These are phyloP conservation scores for Diceros bicornis DNA, from an alignment of 2,797 vertebrate species.

Conservation along the genomic window DNA sequence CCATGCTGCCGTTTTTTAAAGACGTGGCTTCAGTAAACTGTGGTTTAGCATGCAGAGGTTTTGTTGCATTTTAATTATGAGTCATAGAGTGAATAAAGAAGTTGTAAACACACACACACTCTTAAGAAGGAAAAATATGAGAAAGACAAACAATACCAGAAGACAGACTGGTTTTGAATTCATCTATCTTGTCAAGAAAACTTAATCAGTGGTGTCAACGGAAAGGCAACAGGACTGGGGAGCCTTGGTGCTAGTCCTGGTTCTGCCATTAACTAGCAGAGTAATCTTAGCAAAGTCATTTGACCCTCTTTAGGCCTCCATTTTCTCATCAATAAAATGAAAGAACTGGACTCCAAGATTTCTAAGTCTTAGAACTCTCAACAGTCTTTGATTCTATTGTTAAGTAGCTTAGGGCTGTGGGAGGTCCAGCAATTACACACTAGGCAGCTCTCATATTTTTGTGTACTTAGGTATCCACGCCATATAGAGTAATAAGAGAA, in stretches of 20 bases:
- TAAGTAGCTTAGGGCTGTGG: slow-evolving; percentile 37
- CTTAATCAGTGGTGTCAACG: background rate
- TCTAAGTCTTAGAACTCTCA: slow-evolving; percentile 34
- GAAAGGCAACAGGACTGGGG: background rate
- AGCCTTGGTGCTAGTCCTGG: background rate
- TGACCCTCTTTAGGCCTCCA: background rate
- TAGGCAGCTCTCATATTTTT: slow-evolving; percentile 49
- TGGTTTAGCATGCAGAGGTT: slow-evolving; percentile 82
- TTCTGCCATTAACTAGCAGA: background rate
- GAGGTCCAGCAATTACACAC: slow-evolving; percentile 32
- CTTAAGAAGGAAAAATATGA: slow-evolving; percentile 49
- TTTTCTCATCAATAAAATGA: slow-evolving; percentile 51
- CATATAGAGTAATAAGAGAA: slow-evolving; percentile 27
- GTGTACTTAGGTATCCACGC: slow-evolving; percentile 58
- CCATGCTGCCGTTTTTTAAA: slow-evolving; percentile 64
- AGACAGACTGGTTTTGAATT: slow-evolving; percentile 35
- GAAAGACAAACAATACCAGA: slow-evolving; percentile 51
- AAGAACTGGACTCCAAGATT: slow-evolving; percentile 54
- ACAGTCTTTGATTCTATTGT: slow-evolving; percentile 52
- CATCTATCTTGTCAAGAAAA: slow-evolving; percentile 53
- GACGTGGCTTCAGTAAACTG: slow-evolving; percentile 80
- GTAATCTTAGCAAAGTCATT: slow-evolving; percentile 7
- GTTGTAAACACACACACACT: slow-evolving; percentile 68
- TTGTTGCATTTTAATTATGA: slow-evolving; percentile 87
- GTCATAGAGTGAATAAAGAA: slow-evolving; percentile 84